A percentile compares a stretch with the other conserved stretches of the same genome.
Evolutionary conservation across 2,113 vertebrate genomes (phyloP).

Genomic region (Gnathonemus echidnorhynchus): DNA sequence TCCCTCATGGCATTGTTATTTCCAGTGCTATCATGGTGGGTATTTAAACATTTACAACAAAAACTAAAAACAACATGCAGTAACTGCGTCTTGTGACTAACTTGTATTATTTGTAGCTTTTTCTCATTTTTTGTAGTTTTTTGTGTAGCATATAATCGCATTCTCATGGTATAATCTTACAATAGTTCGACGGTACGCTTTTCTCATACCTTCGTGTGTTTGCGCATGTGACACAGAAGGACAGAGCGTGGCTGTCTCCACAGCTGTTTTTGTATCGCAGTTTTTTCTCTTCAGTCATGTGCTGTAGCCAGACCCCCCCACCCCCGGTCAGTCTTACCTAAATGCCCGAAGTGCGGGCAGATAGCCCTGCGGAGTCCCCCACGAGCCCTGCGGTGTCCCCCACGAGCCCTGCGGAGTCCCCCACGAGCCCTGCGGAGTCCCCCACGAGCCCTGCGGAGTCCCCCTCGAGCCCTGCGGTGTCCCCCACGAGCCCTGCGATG

Average conservation of each 20-base stretch:
- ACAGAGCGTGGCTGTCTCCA: background rate
- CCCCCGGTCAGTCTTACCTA: background rate
- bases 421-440: background rate
- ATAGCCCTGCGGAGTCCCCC: background rate
- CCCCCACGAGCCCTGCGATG: background rate
- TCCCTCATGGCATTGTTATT: background rate
- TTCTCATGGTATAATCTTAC: background rate
- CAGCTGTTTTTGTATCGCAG: background rate
- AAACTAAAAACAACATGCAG: background rate
- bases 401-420: background rate
- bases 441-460: background rate
- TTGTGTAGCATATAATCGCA: background rate
- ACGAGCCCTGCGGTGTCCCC: background rate
- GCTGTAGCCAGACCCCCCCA: background rate
- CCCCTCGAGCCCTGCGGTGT: background rate
- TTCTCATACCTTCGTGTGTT: background rate
- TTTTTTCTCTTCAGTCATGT: background rate
- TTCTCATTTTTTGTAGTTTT: background rate
- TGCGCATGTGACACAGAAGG: background rate
- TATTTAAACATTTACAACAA: background rate
- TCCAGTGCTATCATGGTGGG: background rate
- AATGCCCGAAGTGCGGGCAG: background rate
- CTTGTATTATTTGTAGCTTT: background rate
- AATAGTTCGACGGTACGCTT: background rate
- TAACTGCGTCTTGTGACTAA: background rate